A percentile compares a stretch with the other conserved stretches of the same genome.
phyloP scores from a whole-genome alignment of 2,888 invertebrate genomes.

The Sinhomidia bicolor region DNA sequence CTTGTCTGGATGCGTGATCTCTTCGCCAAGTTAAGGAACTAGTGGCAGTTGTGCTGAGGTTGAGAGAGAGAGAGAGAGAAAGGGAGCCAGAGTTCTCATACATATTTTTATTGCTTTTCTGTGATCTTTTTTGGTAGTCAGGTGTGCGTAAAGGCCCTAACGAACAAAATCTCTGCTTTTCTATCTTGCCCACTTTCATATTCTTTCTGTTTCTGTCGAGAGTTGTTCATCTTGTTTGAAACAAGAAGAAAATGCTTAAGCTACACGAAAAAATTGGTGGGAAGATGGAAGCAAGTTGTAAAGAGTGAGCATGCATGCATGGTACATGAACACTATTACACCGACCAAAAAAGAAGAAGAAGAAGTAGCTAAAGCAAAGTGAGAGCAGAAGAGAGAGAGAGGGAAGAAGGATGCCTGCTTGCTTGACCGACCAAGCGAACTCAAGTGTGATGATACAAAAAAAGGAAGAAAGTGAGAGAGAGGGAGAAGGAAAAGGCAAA shows the following conservation, averaged over 20 bases:
- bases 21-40: conserved; percentile 1
- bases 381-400: conserved; percentile 2
- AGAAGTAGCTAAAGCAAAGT: background rate
- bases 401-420: conserved; percentile 60
- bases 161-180: conserved; percentile 63
- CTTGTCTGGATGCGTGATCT: background rate
- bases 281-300: conserved; percentile 59
- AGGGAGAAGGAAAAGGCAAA: conserved; percentile 17
- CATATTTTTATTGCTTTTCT: conserved; percentile 39
- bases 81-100: conserved; percentile 2
- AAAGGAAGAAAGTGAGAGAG: conserved; percentile 10
- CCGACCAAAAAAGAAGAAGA: background rate
- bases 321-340: conserved; percentile 55
- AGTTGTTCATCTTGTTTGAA: conserved; percentile 48
- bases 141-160: conserved; percentile 65
- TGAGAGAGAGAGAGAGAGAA: too few species aligned
- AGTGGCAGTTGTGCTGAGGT: background rate
- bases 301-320: conserved; percentile 52
- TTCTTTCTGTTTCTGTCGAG: conserved; percentile 21
- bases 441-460: conserved; percentile 70
- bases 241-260: background rate
- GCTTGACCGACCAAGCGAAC: conserved; percentile 70
- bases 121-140: conserved; percentile 49
- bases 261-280: conserved; percentile 34
- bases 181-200: background rate